Evolutionary conservation across 2,113 vertebrate species (phyloP).

Genomic region (Oceanodroma tethys): DNA sequence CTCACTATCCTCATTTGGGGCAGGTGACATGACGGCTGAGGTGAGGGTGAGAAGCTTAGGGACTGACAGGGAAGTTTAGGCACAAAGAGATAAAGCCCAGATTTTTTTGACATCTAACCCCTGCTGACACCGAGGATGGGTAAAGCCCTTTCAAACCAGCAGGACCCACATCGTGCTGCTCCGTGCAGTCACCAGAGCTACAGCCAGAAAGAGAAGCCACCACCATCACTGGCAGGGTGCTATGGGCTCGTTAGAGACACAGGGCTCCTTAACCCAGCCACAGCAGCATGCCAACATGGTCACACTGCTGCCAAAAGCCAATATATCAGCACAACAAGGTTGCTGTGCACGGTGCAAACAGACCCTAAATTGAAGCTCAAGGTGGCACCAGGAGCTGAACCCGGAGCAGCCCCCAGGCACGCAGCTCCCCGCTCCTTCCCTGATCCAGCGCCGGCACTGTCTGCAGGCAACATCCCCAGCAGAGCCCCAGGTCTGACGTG

Average conservation of each 20-base stretch:
- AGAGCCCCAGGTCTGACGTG: background rate
- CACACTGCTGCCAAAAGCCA: background rate
- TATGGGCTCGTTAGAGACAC: background rate
- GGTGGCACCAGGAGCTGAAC: background rate
- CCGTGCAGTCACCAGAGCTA: background rate
- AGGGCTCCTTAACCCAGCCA: background rate
- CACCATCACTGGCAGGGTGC: background rate
- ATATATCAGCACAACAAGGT: background rate
- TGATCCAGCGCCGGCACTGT: fast-evolving
- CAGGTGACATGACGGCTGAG: background rate
- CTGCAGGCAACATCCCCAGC: background rate
- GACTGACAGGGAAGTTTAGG: background rate
- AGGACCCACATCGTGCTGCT: background rate
- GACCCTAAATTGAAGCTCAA: background rate
- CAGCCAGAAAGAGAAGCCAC: background rate
- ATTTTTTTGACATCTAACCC: background rate
- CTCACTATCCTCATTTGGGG: background rate
- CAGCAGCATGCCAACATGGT: background rate
- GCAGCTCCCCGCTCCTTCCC: fast-evolving
- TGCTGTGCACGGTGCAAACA: background rate
- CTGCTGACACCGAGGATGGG: background rate
- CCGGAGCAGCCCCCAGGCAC: background rate
- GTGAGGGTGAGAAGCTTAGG: background rate
- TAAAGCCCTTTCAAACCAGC: background rate
- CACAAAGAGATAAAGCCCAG: background rate